phyloP scores from a whole-genome alignment of 2,888 invertebrate species.

The Anoplius nigerrimus region DNA sequence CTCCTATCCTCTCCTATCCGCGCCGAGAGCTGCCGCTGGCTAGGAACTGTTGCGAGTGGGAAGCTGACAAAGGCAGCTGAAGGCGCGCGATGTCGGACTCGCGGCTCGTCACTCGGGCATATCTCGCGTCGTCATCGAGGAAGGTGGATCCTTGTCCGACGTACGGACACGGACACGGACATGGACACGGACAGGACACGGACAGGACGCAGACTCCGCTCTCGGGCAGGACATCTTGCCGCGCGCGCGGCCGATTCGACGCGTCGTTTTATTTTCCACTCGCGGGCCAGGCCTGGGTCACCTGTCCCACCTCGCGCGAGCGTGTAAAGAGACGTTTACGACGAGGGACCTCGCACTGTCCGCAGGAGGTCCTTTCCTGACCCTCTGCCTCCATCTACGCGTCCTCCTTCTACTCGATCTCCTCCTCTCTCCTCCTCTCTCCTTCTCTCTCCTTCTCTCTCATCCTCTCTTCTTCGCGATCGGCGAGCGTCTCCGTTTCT shows the following conservation, averaged over 20 bases:
- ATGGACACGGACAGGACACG: not conserved
- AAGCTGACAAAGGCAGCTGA: slow-evolving; percentile 10
- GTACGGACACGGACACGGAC: not conserved
- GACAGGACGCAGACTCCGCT: not conserved
- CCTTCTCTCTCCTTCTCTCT: too few species aligned
- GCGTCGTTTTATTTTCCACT: not conserved
- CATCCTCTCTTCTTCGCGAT: too few species aligned
- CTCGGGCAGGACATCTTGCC: not conserved
- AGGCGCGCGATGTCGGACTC: not conserved
- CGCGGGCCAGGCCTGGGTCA: slow-evolving; percentile 36
- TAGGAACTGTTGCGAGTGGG: not conserved
- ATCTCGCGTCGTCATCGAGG: slow-evolving; percentile 1
- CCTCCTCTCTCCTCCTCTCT: too few species aligned
- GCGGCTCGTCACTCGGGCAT: not conserved
- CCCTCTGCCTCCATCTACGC: too few species aligned
- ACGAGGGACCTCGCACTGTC: slow-evolving; percentile 62
- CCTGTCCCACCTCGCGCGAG: slow-evolving; percentile 52
- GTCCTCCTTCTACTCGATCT: too few species aligned
- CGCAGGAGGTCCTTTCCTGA: slow-evolving; percentile 58
- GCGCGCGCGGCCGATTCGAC: not conserved
- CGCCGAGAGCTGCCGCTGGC: too few species aligned
- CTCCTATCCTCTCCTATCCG: too few species aligned
- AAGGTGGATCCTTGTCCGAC: not conserved
- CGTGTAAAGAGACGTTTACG: slow-evolving; percentile 72
- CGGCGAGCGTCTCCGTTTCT: too few species aligned